phyloP scores from a whole-genome alignment of 2,888 invertebrate genomes.

The Horisme vitalbata region DNA sequence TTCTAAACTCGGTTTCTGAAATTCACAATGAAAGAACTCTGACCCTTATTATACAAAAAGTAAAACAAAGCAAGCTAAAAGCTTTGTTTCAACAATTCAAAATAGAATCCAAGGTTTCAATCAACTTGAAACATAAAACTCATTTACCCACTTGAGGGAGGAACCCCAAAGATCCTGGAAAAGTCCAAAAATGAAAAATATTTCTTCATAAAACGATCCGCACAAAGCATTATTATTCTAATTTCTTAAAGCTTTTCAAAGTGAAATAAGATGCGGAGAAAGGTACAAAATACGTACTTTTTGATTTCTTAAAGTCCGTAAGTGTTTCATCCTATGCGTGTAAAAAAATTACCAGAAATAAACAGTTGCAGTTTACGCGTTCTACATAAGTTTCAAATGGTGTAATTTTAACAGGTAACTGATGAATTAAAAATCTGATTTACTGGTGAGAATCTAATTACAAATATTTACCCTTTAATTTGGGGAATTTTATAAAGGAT shows the following conservation, averaged over 20 bases:
- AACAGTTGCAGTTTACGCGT: no score
- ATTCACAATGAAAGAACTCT: no score
- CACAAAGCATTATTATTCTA: slow-evolving; percentile 30
- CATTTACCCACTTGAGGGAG: slow-evolving; percentile 24
- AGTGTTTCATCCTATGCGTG: no score
- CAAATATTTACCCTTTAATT: no score
- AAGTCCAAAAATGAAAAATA: slow-evolving; percentile 22
- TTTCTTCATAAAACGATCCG: slow-evolving; percentile 28
- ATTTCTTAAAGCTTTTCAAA: slow-evolving; percentile 23
- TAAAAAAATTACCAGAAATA: no score
- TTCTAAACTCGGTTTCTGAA: no score
- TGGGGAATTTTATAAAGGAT: no score
- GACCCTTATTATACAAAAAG: not conserved
- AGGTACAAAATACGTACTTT: not conserved
- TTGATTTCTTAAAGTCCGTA: no score
- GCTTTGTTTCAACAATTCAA: slow-evolving; percentile 12
- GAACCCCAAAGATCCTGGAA: slow-evolving; percentile 22
- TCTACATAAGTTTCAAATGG: no score
- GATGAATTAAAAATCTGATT: no score
- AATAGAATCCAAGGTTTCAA: slow-evolving; percentile 27
- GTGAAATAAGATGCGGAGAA: slow-evolving; percentile 17
- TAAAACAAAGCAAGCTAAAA: slow-evolving; percentile 18
- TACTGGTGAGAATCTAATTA: no score
- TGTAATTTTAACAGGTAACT: no score
- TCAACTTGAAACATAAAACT: slow-evolving; percentile 30